Base-by-base conservation (phyloP, 2,113 vertebrate genomes). In the Anarhynchus alexandrinus region DNA sequence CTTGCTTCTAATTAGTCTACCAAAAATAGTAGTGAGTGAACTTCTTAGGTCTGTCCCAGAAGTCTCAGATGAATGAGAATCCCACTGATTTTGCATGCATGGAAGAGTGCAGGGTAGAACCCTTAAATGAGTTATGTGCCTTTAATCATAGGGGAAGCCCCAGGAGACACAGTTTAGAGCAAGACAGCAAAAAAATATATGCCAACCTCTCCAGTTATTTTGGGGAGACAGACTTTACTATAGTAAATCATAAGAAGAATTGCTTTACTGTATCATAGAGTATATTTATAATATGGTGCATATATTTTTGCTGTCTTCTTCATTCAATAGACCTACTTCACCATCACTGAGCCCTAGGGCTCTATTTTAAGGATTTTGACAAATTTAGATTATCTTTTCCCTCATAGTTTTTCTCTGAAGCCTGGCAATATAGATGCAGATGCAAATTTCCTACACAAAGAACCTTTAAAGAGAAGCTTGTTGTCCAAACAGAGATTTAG, bases 201-300 rank as follows among this genome's bases (percentile, higher is more conserved):
- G 29, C 29, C 67, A 80, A 77, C 18, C 72, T 19, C 1, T 8
- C 21, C 21, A 86, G 34, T 90, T 88, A 77, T 79, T 95, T 95
- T 76, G 23, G 54, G 43, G 47, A 93, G 12, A 72, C 18, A 76
- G 18, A 38, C 40, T 81, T 82, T 15, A 71, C 30, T 88, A 13
- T 17, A 86, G 65, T n/a, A 95, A 96, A 95, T 87, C 85, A 82
- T 32, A 86, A 78, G 40, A 71, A 64, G 19, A 77, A 82, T 92
- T 90, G 71, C n/a, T 94, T 86, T 95, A 74, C 25, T 85, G 23
- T 80, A 51, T 94, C 79, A 82, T 10, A 62, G 38, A 72, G 10
- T 62, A 58, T 66, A 91, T 95, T 89, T 85, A 65, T 74, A 80
- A 64, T n/a, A 32, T 12, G 19, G 6, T 71, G 21, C n/a, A 66